A percentile compares a stretch with the other conserved stretches of the same genome.
phyloP scores from a whole-genome alignment of 2,113 vertebrate species.

The Lagopus muta region DNA sequence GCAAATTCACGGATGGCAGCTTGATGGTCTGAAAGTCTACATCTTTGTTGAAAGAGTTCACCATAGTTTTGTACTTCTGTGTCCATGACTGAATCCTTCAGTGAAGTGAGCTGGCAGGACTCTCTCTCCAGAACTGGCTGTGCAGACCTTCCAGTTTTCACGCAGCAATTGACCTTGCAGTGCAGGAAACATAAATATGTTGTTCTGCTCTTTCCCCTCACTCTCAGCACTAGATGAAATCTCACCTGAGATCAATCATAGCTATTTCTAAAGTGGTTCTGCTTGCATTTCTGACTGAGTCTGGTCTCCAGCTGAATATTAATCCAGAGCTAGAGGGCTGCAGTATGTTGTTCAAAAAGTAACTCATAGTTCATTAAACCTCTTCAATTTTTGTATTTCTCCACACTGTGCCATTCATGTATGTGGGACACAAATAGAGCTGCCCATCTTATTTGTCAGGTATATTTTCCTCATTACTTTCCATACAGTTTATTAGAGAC shows the following conservation, averaged over 20 bases:
- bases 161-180: not conserved
- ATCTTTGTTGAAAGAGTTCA: not conserved
- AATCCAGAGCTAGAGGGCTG: not conserved
- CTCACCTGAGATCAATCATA: not conserved
- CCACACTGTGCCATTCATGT: not conserved
- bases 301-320: not conserved
- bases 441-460: constrained; percentile 45
- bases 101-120: not conserved
- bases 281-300: not conserved
- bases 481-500: constrained; percentile 24
- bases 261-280: not conserved
- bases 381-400: not conserved
- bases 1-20: accelerated
- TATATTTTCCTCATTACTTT: not conserved
- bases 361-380: not conserved
- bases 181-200: not conserved
- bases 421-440: not conserved
- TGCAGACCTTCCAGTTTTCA: not conserved
- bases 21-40: not conserved
- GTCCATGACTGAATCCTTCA: not conserved
- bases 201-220: not conserved
- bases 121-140: not conserved
- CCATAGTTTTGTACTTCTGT: not conserved
- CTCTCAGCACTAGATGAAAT: not conserved
- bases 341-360: not conserved